Conservation (phyloP, 2,113 vertebrate genomes). For the Kryptolebias marmoratus region DNA sequence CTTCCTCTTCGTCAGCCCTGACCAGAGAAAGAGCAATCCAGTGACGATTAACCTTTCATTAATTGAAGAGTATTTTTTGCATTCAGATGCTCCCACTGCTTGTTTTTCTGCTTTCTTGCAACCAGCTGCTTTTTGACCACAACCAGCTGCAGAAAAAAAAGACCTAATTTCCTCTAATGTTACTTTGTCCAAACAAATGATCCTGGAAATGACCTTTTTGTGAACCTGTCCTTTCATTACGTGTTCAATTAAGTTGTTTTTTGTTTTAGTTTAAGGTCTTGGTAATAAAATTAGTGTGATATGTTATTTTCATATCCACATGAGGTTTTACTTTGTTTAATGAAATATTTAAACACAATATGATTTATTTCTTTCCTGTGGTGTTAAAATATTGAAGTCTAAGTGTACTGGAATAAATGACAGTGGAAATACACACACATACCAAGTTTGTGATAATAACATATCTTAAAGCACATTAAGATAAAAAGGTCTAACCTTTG, state of each 20-base stretch:
- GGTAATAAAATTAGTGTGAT: slow-evolving; percentile 12
- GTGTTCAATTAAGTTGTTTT: slow-evolving; percentile 33
- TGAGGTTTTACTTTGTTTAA: no score
- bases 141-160: slow-evolving; percentile 40
- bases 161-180: slow-evolving; percentile 34
- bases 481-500: slow-evolving; percentile 27
- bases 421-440: background rate
- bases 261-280: slow-evolving; percentile 12
- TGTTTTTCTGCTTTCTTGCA: slow-evolving; percentile 58
- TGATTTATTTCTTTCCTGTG: background rate
- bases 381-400: background rate
- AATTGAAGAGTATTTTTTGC: slow-evolving; percentile 52
- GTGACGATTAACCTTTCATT: slow-evolving; percentile 70
- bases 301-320: slow-evolving; percentile 11
- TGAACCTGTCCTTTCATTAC: slow-evolving; percentile 59
- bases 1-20: slow-evolving; percentile 28
- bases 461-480: slow-evolving; percentile 7
- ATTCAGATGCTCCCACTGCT: slow-evolving; percentile 34
- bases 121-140: slow-evolving; percentile 62
- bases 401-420: background rate
- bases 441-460: background rate
- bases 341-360: background rate
- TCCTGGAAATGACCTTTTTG: slow-evolving; percentile 48
- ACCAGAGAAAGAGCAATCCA: slow-evolving; percentile 46
- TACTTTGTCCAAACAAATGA: slow-evolving; percentile 52